Percentiles rank a stretch among this genome's conserved stretches.
These are phyloP conservation scores for Acrossocheilus wenchowensis DNA, from an alignment of 2,797 vertebrate genomes.

Conservation along the genomic window DNA sequence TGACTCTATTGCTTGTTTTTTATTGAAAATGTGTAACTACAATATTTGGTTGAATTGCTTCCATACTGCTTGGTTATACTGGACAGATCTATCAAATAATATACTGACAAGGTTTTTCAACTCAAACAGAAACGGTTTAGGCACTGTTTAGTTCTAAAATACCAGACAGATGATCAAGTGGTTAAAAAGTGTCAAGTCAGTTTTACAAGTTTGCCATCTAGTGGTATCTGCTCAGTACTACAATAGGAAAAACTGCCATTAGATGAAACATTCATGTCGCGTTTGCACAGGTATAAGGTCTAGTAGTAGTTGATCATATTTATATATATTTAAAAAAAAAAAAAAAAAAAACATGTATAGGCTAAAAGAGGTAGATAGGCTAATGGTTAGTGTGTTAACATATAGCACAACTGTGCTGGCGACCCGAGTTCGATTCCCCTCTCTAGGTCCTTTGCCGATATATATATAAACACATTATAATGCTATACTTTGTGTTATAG, in stretches of 20 bases:
- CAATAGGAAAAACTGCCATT: background rate
- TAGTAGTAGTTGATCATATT: background rate
- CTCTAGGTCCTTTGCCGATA: too few species aligned
- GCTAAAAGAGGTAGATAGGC: too few species aligned
- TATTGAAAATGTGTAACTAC: constrained; percentile 16
- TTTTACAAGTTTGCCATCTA: constrained; percentile 36
- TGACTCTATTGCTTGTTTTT: constrained; percentile 21
- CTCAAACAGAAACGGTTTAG: constrained; percentile 6
- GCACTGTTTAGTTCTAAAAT: background rate
- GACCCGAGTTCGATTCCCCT: too few species aligned
- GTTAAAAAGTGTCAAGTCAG: background rate
- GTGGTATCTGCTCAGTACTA: background rate
- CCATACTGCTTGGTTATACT: background rate
- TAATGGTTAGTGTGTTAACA: too few species aligned
- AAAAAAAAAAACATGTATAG: too few species aligned
- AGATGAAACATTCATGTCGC: background rate
- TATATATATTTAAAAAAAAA: too few species aligned
- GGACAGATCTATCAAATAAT: constrained; percentile 4
- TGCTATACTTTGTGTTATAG: background rate
- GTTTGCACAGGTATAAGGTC: background rate
- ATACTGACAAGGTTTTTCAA: background rate
- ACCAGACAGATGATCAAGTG: background rate
- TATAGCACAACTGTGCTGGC: too few species aligned
- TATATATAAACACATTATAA: background rate
- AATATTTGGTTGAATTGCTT: constrained; percentile 15